These are phyloP conservation scores for Gymnocheta viridis DNA, from an alignment of 2,888 invertebrate species.

Conservation along the genomic window DNA sequence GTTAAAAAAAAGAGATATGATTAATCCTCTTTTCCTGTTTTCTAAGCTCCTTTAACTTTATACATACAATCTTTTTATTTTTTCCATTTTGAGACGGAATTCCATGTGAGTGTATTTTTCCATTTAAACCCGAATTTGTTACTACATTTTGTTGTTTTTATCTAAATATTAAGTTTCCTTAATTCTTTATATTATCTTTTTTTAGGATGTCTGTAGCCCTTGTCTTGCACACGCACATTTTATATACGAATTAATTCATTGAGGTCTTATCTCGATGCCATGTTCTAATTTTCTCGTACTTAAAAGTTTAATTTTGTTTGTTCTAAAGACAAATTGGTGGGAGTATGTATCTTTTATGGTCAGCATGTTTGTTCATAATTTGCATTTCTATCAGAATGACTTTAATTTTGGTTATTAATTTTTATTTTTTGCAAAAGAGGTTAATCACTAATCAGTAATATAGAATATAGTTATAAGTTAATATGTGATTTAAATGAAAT, in stretches of 20 bases:
- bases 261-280: constrained; percentile 59
- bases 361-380: not conserved
- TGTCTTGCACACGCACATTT: not conserved
- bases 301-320: not conserved
- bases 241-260: constrained; percentile 60
- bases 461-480: no score
- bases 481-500: no score
- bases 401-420: constrained; percentile 28
- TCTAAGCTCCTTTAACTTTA: constrained; percentile 12
- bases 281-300: constrained; percentile 50
- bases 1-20: constrained; percentile 2
- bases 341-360: constrained; percentile 27
- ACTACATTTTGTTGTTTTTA: not conserved
- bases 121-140: not conserved
- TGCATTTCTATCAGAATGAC: constrained; percentile 6
- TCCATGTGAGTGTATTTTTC: not conserved
- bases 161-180: constrained; percentile 43
- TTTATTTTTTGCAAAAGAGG: no score
- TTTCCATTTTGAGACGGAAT: not conserved
- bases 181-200: constrained; percentile 41
- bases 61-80: not conserved
- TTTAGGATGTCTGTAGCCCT: not conserved
- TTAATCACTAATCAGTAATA: no score
- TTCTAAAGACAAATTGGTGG: not conserved
- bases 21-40: constrained; percentile 15